Base-by-base conservation (phyloP, 2,113 vertebrate species). In the Abramis brama region DNA sequence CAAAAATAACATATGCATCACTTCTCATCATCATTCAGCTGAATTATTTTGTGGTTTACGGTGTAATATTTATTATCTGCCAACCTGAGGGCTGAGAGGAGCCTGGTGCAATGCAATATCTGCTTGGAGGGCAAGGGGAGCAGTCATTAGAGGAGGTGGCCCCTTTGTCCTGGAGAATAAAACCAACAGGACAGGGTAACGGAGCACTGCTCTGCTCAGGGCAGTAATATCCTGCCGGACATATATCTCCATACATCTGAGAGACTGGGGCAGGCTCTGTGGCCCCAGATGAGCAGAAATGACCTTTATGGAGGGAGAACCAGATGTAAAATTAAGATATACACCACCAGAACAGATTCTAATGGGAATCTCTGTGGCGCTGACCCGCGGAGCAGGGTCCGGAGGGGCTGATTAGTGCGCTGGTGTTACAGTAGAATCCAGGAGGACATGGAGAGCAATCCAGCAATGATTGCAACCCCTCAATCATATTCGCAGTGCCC, bases 171-270 rank as follows among this genome's bases (percentile, higher is more conserved):
- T 92, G 23, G 17, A 97, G 96, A 85, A 95, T 96, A 86, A 94
- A 95, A 0, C 97, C 97, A 4, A 92, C 90, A 60, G 94, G 95
- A 86, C 98, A 99, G 3, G 96, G 96, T 50, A 94, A 74, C 1
- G 97, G 97, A 21, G 92, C 90, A 5, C 90, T 87, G 0, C 92
- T 96, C 23, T 96, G 96, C 13, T 71, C 52, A 23, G 96, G 97
- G 76, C 97, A 99, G 91, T 95, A 98, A 91, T 97, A 93, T 15
- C 97, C 97, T 12, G 85, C 27, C 0, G 97, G 96, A 85, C 97
- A 99, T 87, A 98, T 91, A 82, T 97, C 96, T 90, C 97, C 98
- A 81, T 91, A 93, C 43, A 79, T 45, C 87, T 91, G 86, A 78
- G 92, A 92, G 88, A 95, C 86, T 55, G 95, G 94, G 12, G 88